A percentile compares a stretch with the other conserved stretches of the same genome.
Conservation (phyloP, 2,797 vertebrate species). For the Halcyon smyrnensis region DNA sequence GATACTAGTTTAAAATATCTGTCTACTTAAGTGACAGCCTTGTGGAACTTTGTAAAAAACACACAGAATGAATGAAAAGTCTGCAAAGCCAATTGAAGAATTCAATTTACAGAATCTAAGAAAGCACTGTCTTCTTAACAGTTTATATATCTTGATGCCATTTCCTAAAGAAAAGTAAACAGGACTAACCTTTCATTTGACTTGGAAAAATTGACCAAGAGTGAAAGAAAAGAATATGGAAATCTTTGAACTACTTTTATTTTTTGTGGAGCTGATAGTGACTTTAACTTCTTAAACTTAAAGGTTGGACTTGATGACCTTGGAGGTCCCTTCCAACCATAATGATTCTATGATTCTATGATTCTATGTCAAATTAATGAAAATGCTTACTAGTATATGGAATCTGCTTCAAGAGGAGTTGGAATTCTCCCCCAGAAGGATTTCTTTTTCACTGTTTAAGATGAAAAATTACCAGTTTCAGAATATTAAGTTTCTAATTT, state of each 20-base stretch:
- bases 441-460: background rate
- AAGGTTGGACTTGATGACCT: no score
- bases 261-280: background rate
- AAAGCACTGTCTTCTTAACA: background rate
- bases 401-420: background rate
- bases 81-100: background rate
- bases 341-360: no score
- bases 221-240: background rate
- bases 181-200: background rate
- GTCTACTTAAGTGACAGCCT: background rate
- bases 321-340: no score
- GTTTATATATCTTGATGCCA: background rate
- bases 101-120: background rate
- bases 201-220: background rate
- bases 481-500: background rate
- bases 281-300: background rate
- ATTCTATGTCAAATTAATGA: background rate
- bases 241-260: background rate
- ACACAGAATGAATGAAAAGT: rapidly evolving
- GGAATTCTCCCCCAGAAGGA: background rate
- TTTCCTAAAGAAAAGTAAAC: background rate
- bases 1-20: background rate
- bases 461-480: background rate
- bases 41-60: rapidly evolving
- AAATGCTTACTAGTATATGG: background rate